A percentile compares a stretch with the other conserved stretches of the same genome.
Evolutionary conservation across 2,113 vertebrate genomes (phyloP).

Genomic region (Microcebus ravelobensis): DNA sequence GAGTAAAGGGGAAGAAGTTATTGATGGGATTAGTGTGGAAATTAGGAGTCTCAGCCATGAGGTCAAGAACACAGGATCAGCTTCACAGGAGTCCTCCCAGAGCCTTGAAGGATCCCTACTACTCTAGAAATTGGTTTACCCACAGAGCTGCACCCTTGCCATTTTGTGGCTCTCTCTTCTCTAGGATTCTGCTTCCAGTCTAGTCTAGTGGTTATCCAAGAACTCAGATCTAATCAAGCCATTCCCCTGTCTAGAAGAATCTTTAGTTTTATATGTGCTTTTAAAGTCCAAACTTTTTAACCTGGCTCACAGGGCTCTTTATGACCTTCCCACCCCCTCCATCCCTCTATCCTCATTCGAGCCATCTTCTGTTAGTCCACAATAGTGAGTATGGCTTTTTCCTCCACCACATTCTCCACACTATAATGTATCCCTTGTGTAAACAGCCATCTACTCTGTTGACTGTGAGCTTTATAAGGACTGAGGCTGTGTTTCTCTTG

Average conservation of each 20-base stretch:
- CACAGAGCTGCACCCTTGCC: background rate
- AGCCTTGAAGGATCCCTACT: background rate
- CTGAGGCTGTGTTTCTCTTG: background rate
- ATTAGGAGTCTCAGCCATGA: background rate
- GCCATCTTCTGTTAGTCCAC: background rate
- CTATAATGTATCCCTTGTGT: background rate
- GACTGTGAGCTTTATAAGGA: constrained; percentile 1
- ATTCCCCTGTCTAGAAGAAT: background rate
- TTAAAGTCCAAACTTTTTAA: constrained; percentile 27
- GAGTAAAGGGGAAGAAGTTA: background rate
- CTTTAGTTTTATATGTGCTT: background rate
- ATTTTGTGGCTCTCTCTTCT: background rate
- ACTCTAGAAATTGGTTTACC: background rate
- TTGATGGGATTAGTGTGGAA: background rate
- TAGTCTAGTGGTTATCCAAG: background rate
- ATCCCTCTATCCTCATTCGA: background rate
- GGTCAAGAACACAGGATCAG: background rate
- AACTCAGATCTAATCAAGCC: background rate
- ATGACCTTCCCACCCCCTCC: background rate
- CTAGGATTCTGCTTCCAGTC: constrained; percentile 14
- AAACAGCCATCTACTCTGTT: background rate
- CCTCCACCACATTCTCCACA: background rate
- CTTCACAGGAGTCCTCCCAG: background rate
- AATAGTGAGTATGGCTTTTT: background rate
- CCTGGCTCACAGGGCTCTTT: background rate